Percentiles rank a stretch among this genome's conserved stretches.
These are phyloP conservation scores for Megatriorchis doriae DNA, from an alignment of 2,113 vertebrate species.

Conservation along the genomic window DNA sequence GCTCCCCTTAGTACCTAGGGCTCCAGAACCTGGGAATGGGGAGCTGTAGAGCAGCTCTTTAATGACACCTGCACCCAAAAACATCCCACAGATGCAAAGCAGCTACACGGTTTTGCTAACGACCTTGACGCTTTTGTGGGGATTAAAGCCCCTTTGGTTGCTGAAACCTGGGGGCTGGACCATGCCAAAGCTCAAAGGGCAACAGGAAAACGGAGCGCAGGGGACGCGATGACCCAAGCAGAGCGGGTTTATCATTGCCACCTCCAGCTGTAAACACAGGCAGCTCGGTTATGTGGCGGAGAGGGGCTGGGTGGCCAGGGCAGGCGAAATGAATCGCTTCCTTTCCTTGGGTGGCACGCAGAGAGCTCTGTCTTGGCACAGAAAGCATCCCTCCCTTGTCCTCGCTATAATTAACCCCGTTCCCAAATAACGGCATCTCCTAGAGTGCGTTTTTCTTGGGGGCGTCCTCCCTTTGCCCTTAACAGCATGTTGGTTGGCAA, in stretches of 20 bases:
- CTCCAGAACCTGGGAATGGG: too few relatives aligned
- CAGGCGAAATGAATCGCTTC: not conserved
- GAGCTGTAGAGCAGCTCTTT: too few relatives aligned
- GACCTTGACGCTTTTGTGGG: not conserved
- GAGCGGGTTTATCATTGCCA: not conserved
- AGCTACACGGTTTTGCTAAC: not conserved
- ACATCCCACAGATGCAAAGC: not conserved
- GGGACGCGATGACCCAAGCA: not conserved
- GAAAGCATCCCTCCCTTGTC: not conserved
- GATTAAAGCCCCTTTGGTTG: not conserved
- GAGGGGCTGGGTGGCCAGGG: not conserved
- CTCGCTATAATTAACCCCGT: not conserved
- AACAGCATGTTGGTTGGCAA: not conserved
- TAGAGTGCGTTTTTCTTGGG: not conserved
- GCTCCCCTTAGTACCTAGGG: too few relatives aligned
- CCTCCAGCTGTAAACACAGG: constrained; percentile 60
- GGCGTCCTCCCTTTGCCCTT: not conserved
- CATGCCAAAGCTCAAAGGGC: not conserved
- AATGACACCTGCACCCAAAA: not conserved
- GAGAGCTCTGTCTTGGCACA: not conserved
- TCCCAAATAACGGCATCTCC: not conserved
- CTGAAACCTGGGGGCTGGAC: not conserved
- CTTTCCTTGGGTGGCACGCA: not conserved
- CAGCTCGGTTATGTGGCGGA: constrained; percentile 49
- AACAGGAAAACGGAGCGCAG: too few relatives aligned